Base-by-base conservation (phyloP, 30 jellyfish, hydroid and myxozoan genomes). In the Haliclystus octoradiatus region DNA sequence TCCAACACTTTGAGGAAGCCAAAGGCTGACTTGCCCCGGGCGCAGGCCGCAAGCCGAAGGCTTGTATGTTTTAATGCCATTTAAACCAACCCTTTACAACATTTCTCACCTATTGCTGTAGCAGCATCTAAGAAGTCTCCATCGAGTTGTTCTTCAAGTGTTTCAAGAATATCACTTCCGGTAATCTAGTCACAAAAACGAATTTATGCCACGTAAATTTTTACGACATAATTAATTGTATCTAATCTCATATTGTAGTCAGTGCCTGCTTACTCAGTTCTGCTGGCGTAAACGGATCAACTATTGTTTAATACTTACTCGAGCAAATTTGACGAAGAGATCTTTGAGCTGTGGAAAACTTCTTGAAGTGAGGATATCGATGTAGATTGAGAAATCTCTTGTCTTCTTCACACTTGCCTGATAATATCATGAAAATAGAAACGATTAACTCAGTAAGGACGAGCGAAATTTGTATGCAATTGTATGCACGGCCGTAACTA, bases 51-150 rank as follows among this genome's bases (percentile, higher is more conserved):
- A n/a, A n/a, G n/a, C n/a, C n/a, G n/a, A n/a, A n/a, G n/a, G n/a
- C n/a, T n/a, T n/a, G n/a, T n/a, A n/a, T n/a, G n/a, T n/a, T n/a
- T n/a, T n/a, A n/a, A n/a, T n/a, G n/a, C n/a, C n/a, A n/a, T n/a
- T n/a, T n/a, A n/a, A n/a, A n/a, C n/a, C n/a, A n/a, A n/a, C n/a
- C n/a, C n/a, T n/a, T n/a, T 40, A 40, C 14, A 40, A 9, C 9
- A 34, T 23, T 5, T 65, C 92, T 62, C 57, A 89, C 98, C 74
- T 26, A 89, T 81, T 0, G 98, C 98, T 0, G 98, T 89, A 15
- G 80, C 72, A 1, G 92, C 98, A 72, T 89, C 98, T 7, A 81
- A 61, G 49, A 89, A 81, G 26, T 70, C 93, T 26, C 93, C 91
- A 9, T 74, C 72, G 22, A 89, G 2, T 27, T 80, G 81, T 34